Percentiles rank a stretch among this genome's conserved stretches.
phyloP scores from a whole-genome alignment of 1,140 invertebrate genomes.

The Sogatella furcifera region DNA sequence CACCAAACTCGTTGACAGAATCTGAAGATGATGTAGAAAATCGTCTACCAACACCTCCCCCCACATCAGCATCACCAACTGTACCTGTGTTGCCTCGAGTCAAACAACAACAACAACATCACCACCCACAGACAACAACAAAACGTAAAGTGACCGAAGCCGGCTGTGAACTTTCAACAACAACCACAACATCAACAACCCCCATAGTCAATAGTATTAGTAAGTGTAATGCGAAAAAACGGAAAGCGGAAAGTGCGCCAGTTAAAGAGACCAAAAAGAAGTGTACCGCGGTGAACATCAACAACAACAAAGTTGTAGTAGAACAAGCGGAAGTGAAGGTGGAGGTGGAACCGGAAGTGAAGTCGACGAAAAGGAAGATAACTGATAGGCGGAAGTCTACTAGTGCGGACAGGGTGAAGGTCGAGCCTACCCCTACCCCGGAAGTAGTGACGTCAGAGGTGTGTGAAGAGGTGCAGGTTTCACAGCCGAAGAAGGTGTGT shows the following conservation, averaged over 20 bases:
- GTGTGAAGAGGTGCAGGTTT: too few species aligned
- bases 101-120: slow-evolving; percentile 24
- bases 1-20: slow-evolving; percentile 11
- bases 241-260: background rate
- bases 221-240: slow-evolving; percentile 10
- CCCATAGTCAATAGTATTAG: background rate
- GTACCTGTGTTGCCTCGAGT: slow-evolving; percentile 19
- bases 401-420: background rate
- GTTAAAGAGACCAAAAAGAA: slow-evolving; percentile 26
- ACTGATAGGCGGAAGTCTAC: slow-evolving; percentile 15
- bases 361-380: slow-evolving; percentile 19
- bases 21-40: slow-evolving; percentile 20
- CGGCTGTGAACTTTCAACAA: slow-evolving; percentile 3
- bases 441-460: background rate
- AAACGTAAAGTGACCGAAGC: background rate
- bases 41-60: slow-evolving; percentile 10
- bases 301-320: slow-evolving; percentile 27
- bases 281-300: slow-evolving; percentile 8
- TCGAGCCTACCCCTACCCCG: background rate
- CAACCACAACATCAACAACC: background rate
- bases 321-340: slow-evolving; percentile 26
- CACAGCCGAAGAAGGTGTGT: background rate
- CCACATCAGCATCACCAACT: background rate
- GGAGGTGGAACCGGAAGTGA: slow-evolving; percentile 15
- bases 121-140: slow-evolving; percentile 19